Evolutionary conservation across 2,888 invertebrate species (phyloP).

Genomic region (Latheticus oryzae): DNA sequence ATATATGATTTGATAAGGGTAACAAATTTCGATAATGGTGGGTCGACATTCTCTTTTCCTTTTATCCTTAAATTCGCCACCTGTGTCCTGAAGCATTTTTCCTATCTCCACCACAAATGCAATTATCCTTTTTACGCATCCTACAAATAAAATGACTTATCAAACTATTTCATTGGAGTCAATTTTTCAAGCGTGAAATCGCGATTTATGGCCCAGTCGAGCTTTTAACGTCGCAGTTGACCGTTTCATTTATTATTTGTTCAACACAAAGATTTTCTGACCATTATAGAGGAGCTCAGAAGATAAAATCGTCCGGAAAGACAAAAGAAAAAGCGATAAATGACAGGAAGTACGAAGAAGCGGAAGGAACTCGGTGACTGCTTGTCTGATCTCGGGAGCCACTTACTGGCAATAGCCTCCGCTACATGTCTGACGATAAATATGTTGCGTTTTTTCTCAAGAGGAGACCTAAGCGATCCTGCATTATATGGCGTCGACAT

Average conservation of each 20-base stretch:
- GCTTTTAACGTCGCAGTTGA: conserved; percentile 42
- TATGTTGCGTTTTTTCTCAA: conserved; percentile 33
- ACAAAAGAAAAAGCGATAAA: conserved; percentile 58
- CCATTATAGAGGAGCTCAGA: conserved; percentile 49
- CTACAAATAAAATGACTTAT: conserved; percentile 19
- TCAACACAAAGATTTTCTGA: conserved; percentile 48
- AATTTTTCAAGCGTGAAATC: conserved; percentile 15
- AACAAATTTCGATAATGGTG: conserved; percentile 49
- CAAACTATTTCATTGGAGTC: conserved; percentile 4
- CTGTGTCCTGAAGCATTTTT: conserved; percentile 30
- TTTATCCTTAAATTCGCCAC: conserved; percentile 40
- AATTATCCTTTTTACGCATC: conserved; percentile 27
- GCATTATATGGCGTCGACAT: conserved; percentile 22
- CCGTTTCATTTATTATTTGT: conserved; percentile 51
- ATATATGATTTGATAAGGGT: conserved; percentile 48
- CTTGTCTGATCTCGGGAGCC: conserved; percentile 53
- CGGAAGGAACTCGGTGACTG: conserved; percentile 57
- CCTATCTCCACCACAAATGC: conserved; percentile 13
- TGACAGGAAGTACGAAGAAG: conserved; percentile 54
- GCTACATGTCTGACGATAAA: conserved; percentile 36
- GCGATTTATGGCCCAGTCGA: conserved; percentile 19
- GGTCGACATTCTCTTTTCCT: conserved; percentile 25
- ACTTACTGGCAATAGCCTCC: conserved; percentile 51
- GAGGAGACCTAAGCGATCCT: conserved; percentile 19
- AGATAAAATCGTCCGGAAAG: conserved; percentile 52